Evolutionary conservation across 2,797 vertebrate genomes (phyloP), one percentile per base, ranked within the genome.

Genomic region (Gallinago solitaria): DNA sequence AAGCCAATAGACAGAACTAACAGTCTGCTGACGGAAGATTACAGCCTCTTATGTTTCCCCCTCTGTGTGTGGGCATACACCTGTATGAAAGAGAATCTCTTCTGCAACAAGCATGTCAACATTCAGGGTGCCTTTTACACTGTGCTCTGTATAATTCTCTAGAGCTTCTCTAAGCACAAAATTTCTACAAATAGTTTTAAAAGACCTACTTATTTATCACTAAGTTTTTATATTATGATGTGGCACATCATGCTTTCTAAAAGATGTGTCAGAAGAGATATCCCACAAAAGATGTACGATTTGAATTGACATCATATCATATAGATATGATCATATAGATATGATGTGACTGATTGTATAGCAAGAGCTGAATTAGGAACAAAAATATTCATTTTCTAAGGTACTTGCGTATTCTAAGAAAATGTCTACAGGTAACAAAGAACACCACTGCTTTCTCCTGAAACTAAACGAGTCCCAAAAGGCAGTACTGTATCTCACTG

Each of bases 381-480:
- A 83, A 73, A 92, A 76, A 74, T 43, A 75, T 39, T 77, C 25
- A 70, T 80, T 84, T 83, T 21, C 57, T 53, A 79, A 74, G 68
- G 47, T 91, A 41, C 48, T 78, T 80, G 25, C 37, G 43, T 11
- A 5, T 76, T 85, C 86, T 75, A 73, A 76, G 17, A 76, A 25
- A 82, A 73, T 32, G 39, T 64, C 53, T 32, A 65, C 5, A 78
- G 48, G 57, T 90, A 87, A 91, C 1, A 47, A 90, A 56, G 17
- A 71, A 43, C 11, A 23, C 3, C 1, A 27, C n/a, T 63, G 54
- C 24, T 35, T 68, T 59, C 61, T 78, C 51, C 39, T 56, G 69
- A 17, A 92, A 80, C 32, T 69, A 90, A 76, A 88, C 16, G 24
- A 64, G n/a, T 71, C 67, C 71, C 93, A 83, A 65, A 51, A 86